Evolutionary conservation across 1,140 invertebrate genomes (phyloP), one percentile per base, ranked within the genome.

Genomic region (Lethocerus indicus): DNA sequence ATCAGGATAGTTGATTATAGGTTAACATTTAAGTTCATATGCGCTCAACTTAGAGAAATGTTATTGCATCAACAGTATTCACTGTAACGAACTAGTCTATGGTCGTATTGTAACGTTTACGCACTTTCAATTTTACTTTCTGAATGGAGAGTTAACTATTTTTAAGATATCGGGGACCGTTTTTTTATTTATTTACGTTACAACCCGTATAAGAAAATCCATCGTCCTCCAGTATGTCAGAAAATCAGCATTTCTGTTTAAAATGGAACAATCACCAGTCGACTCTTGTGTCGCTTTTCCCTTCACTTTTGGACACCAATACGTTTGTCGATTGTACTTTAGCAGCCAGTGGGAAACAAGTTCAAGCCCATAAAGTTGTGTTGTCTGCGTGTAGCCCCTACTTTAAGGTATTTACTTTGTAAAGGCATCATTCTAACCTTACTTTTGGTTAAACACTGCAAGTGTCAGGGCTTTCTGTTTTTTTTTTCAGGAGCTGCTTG

Each of bases 261-360:
- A 64, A 68, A 56, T 73, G 71, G 71, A 71, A 71, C 58, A 69
- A 71, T 56, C 71, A 72, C 57, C 68, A 69, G 56, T 59, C 61
- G 20, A 73, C 70, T 20, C 62, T 73, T 53, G 58, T 71, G 39
- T 66, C 66, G 26, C 64, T 69, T 14, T 71, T 73, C 56, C 68
- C 71, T 50, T 56, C 61, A 28, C 56, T 73, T 26, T 56, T 71
- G 28, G 63, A 65, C 35, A 64, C 61, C 47, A 69, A 70, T 58
- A 61, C 63, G 32, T 61, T 73, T 48, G 68, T 71, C 27, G 71
- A 73, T 57, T 69, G 72, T 4, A 73, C 71, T 13, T 54, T 73
- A 25, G 69, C 68, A 36, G 70, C 69, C 35, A 69, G 73, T 51
- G 71, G 71, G 21, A 60, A 64, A 46, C 66, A 59, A 49, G 45